Conservation (phyloP, 2,113 vertebrate genomes). For the Zosterops pallidus region DNA sequence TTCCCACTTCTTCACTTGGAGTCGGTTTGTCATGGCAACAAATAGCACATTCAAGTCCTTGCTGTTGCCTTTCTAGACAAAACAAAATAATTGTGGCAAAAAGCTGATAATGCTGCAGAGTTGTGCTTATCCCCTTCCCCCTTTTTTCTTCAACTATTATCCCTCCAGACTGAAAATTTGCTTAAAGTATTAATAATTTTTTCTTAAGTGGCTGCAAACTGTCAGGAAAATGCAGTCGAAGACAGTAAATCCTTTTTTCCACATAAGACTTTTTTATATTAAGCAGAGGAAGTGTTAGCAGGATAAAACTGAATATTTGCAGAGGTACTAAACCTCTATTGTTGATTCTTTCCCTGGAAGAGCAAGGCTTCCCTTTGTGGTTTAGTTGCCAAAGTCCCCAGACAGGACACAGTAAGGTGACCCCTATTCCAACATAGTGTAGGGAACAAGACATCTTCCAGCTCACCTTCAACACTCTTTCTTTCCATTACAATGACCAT, state of each 20-base stretch:
- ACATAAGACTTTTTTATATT: not conserved
- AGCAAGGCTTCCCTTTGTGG: not conserved
- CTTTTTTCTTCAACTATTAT: not conserved
- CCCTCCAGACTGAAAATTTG: not conserved
- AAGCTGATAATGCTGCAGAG: not conserved
- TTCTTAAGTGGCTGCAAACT: not conserved
- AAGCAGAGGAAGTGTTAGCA: not conserved
- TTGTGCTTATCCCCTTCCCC: not conserved
- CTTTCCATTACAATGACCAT: not conserved
- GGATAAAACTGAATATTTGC: not conserved
- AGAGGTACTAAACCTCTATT: not conserved
- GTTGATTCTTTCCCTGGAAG: not conserved
- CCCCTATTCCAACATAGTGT: fast-evolving
- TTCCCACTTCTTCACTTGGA: not conserved
- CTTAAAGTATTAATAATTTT: not conserved
- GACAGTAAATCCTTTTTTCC: not conserved
- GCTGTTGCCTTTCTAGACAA: conserved; percentile 19
- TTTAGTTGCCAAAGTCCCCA: not conserved
- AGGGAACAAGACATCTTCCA: not conserved
- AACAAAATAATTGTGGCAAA: not conserved
- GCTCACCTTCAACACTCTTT: not conserved
- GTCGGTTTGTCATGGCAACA: conserved; percentile 54
- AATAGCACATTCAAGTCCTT: not conserved
- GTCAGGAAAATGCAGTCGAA: not conserved
- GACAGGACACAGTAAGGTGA: not conserved